A percentile compares a stretch with the other conserved stretches of the same genome.
phyloP scores from a whole-genome alignment of 2,888 invertebrate genomes.

The Cephus rjabovi region DNA sequence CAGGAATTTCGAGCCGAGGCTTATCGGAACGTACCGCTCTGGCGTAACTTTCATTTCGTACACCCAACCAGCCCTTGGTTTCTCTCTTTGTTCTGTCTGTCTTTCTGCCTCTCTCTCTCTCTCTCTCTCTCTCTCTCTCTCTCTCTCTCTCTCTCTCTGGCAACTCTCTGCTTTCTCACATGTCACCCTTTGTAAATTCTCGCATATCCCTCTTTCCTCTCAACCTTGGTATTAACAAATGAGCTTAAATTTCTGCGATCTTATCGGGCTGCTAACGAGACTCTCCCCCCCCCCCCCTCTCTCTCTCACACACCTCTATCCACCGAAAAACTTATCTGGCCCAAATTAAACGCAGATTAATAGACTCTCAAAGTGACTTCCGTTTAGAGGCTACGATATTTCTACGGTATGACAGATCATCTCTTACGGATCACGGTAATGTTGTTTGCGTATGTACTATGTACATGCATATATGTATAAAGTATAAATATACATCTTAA shows the following conservation, averaged over 20 bases:
- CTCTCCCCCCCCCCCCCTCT: constrained; percentile 11
- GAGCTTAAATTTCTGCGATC: background rate
- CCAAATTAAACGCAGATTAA: constrained; percentile 4
- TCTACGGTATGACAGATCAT: background rate
- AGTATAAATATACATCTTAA: too few relatives aligned
- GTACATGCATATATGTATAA: too few relatives aligned
- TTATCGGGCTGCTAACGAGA: constrained; percentile 1
- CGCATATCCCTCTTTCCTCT: background rate
- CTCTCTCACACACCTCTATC: background rate
- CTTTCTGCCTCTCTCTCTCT: background rate
- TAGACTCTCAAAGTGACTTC: background rate
- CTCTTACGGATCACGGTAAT: too few relatives aligned
- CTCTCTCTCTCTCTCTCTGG: background rate
- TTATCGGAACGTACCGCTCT: background rate
- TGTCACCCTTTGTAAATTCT: background rate
- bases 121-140: too few relatives aligned
- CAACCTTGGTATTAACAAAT: constrained; percentile 3
- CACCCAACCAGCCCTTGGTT: background rate
- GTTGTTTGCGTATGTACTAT: too few relatives aligned
- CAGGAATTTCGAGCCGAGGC: background rate
- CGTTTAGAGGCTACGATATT: background rate
- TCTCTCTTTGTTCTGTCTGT: background rate
- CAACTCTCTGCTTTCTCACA: background rate
- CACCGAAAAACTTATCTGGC: constrained; percentile 1
- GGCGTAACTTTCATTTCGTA: background rate